Evolutionary conservation across 37 sponge, comb jelly and placozoan species (phyloP).

Genomic region (Chondrosia reniformis): DNA sequence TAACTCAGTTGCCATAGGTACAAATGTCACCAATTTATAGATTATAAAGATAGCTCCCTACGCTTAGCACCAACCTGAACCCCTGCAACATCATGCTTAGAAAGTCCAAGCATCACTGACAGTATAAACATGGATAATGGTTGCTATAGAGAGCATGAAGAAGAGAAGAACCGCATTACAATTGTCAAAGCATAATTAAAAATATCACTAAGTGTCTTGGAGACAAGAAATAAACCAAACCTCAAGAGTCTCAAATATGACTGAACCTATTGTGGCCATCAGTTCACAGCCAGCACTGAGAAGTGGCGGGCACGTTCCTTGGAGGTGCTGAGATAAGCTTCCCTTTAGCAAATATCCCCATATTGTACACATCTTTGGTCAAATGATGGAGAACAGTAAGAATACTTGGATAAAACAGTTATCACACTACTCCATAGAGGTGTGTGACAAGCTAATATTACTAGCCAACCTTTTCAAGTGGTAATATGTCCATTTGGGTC

Average conservation of each 20-base stretch:
- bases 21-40: too few relatives aligned
- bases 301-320: neutral
- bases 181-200: too few relatives aligned
- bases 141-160: neutral
- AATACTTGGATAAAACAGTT: neutral
- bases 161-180: too few relatives aligned
- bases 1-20: too few relatives aligned
- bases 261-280: slow-evolving; percentile 6
- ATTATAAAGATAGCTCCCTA: too few relatives aligned
- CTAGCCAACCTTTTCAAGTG: neutral
- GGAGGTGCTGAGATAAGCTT: neutral
- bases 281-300: slow-evolving; percentile 15
- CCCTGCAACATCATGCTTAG: neutral
- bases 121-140: neutral
- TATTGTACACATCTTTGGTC: neutral
- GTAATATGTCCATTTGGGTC: neutral
- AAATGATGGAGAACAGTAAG: too few relatives aligned
- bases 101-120: neutral
- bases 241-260: neutral
- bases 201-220: neutral
- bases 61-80: neutral
- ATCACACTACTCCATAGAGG: neutral
- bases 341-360: neutral
- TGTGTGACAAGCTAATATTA: neutral
- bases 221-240: neutral